Evolutionary conservation across 2,113 vertebrate species (phyloP).

Genomic region (Cyphomyrus plagiostoma): DNA sequence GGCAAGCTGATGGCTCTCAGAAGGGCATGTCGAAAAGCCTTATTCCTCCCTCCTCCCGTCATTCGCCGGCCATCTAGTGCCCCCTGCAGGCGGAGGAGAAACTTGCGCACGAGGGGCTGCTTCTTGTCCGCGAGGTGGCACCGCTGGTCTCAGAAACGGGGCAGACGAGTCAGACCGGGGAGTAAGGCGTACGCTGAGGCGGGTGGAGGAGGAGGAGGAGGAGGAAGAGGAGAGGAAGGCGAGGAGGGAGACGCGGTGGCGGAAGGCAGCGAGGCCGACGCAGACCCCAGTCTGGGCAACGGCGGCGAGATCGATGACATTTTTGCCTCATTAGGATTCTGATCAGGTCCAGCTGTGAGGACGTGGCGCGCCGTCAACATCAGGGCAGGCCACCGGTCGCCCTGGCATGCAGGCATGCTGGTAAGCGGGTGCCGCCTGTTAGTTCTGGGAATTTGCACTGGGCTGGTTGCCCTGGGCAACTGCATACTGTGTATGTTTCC

Average conservation of each 20-base stretch:
- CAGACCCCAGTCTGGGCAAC: not conserved
- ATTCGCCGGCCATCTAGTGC: slow-evolving; percentile 5
- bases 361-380: not conserved
- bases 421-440: not conserved
- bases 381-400: not conserved
- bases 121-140: slow-evolving; percentile 6
- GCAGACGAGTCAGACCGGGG: not conserved
- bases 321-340: slow-evolving; percentile 55
- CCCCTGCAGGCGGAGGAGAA: not conserved
- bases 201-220: not conserved
- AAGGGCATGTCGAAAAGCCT: slow-evolving; percentile 31
- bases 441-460: not conserved
- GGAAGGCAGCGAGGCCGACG: not conserved
- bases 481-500: not conserved
- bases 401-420: not conserved
- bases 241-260: not conserved
- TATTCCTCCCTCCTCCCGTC: slow-evolving; percentile 14
- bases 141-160: not conserved
- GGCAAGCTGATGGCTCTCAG: slow-evolving; percentile 46
- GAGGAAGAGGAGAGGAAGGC: not conserved
- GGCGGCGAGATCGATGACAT: slow-evolving; percentile 62
- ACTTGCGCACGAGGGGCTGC: not conserved
- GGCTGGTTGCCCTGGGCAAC: not conserved
- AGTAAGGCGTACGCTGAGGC: not conserved
- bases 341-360: slow-evolving; percentile 16